Base-by-base conservation (phyloP, 2,113 vertebrate species). In the Pelmatolapia mariae region DNA sequence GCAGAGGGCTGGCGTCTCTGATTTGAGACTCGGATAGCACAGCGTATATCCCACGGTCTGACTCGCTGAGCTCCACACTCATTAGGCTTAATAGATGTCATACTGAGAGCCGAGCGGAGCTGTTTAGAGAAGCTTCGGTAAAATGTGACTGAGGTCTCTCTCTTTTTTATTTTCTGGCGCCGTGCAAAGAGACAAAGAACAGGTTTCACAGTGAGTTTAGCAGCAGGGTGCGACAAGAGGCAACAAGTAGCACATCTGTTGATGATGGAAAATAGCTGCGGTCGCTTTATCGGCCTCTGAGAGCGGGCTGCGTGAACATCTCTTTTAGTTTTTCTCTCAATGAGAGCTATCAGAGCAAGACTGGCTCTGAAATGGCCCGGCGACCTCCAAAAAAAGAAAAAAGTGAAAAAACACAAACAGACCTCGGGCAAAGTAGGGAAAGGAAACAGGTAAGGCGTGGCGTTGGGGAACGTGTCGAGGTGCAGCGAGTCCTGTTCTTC, bases 211-310 rank as follows among this genome's bases (percentile, higher is more conserved):
- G 84, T 45, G 61, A 84, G 87, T 89, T 83, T 88, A 88, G 80
- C 86, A 86, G 85, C 83, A 29, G 26, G 54, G 19, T 6, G 43
- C 59, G 54, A 87, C 50, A 80, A 80, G 80, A 76, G 85, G 84
- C 89, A 93, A 94, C 91, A 91, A 90, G 91, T 93, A 68, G 88
- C 91, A 82, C 88, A 89, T 92, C 93, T 95, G 92, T 92, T 89
- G 91, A 87, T 13, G 82, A 68, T 7, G 57, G 57, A 26, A 50
- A 86, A 89, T 10, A 76, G 73, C 79, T 76, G 88, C 11, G 16
- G 56, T 26, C 8, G 8, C 71, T 76, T 90, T 66, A 43, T 83
- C 83, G 50, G 85, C 83, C 81, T 94, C 86, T 5, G 80, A 52
- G 84, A 86, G 88, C 66, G 57, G 79, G 38, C 1, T 19, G 43